Percentiles rank a stretch among this genome's conserved stretches.
These are phyloP conservation scores for Helicolenus hilgendorfi DNA, from an alignment of 2,797 vertebrate species.

Conservation along the genomic window DNA sequence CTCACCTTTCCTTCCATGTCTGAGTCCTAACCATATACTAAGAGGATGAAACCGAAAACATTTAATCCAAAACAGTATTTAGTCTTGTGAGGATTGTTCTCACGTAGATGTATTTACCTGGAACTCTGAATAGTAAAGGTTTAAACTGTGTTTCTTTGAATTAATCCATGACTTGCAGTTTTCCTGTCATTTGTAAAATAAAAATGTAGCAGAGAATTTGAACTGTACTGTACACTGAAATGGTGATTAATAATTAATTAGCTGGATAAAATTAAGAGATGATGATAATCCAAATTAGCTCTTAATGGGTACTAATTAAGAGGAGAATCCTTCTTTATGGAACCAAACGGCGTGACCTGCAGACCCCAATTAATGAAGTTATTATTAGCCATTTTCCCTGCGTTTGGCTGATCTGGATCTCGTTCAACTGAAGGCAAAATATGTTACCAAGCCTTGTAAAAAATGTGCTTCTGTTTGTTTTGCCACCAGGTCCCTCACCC, in stretches of 20 bases:
- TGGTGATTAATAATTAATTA: constrained; percentile 92
- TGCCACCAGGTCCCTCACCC: constrained; percentile 59
- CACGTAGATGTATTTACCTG: neutral
- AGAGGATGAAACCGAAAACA: constrained; percentile 11
- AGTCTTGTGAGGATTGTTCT: neutral
- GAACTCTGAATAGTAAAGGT: neutral
- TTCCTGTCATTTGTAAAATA: constrained; percentile 63
- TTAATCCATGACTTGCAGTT: constrained; percentile 28
- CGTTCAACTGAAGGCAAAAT: constrained; percentile 56
- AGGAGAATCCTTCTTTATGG: constrained; percentile 85
- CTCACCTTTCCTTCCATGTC: constrained; percentile 17
- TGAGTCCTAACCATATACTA: constrained; percentile 13
- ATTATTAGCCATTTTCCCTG: constrained; percentile 83
- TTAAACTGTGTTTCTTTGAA: constrained; percentile 6
- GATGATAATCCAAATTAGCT: constrained; percentile 88
- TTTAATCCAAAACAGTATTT: constrained; percentile 1
- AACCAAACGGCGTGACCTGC: constrained; percentile 86
- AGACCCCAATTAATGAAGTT: constrained; percentile 92
- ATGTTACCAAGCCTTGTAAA: constrained; percentile 31
- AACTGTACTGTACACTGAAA: constrained; percentile 61
- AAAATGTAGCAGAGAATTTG: constrained; percentile 46
- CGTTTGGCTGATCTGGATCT: constrained; percentile 70
- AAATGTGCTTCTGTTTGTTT: constrained; percentile 70
- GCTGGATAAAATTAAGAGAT: constrained; percentile 90
- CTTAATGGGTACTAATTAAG: constrained; percentile 91